These are phyloP conservation scores for Dipodomys ordii DNA, from an alignment of 2,113 vertebrate genomes.

Conservation along the genomic window DNA sequence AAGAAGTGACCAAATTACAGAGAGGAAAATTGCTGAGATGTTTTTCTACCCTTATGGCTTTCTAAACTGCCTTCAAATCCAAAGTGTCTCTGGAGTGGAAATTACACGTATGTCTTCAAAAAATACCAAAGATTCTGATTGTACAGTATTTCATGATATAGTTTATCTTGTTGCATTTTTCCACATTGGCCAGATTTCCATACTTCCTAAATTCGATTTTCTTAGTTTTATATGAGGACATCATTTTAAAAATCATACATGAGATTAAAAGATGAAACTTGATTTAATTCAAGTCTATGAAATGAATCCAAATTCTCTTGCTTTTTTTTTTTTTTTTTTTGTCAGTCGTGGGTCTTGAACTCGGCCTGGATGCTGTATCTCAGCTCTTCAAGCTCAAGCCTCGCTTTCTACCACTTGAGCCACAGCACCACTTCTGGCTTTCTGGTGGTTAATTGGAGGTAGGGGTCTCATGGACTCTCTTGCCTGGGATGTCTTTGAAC, in stretches of 20 bases:
- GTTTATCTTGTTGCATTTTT: neutral
- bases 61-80: neutral
- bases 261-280: neutral
- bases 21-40: conserved; percentile 52
- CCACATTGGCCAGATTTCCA: neutral
- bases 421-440: no score
- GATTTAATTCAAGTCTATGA: neutral
- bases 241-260: neutral
- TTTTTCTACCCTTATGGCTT: conserved; percentile 16
- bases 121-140: neutral
- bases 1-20: conserved; percentile 47
- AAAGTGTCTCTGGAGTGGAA: neutral
- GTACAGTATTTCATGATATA: neutral
- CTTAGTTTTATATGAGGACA: no score
- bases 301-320: neutral
- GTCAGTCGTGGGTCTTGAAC: no score
- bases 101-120: neutral
- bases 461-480: no score
- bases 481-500: no score
- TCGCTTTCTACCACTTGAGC: no score
- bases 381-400: no score
- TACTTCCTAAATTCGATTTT: conserved; percentile 7
- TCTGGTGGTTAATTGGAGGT: no score
- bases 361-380: no score
- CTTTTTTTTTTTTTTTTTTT: no score